Evolutionary conservation across 2,113 vertebrate species (phyloP).

Genomic region (Channa maculata): DNA sequence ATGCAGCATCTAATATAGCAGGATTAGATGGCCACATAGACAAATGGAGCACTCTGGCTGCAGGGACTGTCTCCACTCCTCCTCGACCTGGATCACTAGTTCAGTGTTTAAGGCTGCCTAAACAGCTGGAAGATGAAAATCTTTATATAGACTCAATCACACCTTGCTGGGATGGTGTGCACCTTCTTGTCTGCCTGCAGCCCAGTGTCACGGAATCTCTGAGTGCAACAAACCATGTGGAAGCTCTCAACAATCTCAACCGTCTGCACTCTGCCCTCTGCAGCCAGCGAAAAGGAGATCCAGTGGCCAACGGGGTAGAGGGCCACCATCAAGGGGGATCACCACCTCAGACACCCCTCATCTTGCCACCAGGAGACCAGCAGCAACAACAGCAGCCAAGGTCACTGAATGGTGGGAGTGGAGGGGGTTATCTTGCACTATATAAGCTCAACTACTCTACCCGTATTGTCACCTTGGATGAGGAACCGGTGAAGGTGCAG

Average conservation of each 20-base stretch:
- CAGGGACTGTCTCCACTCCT: slow-evolving; percentile 46
- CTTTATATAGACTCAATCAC: slow-evolving; percentile 96
- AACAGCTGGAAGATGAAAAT: slow-evolving; percentile 96
- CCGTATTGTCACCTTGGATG: slow-evolving; percentile 95
- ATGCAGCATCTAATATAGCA: slow-evolving; percentile 89
- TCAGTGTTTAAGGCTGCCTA: slow-evolving; percentile 95
- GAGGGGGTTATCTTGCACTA: slow-evolving; percentile 94
- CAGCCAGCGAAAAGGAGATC: slow-evolving; percentile 90
- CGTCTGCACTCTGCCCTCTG: slow-evolving; percentile 98
- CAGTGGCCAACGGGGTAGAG: slow-evolving; percentile 92
- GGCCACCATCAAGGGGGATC: slow-evolving; percentile 78
- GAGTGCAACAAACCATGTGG: slow-evolving; percentile 98
- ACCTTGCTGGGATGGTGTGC: slow-evolving; percentile 95
- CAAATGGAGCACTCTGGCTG: slow-evolving; percentile 93
- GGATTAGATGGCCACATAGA: slow-evolving; percentile 89
- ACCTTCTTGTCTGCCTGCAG: slow-evolving; percentile 93
- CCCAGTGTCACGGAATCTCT: slow-evolving; percentile 91
- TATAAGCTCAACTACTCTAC: slow-evolving; percentile 99
- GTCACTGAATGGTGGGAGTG: slow-evolving; percentile 60
- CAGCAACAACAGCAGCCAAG: slow-evolving; percentile 79
- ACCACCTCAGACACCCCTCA: slow-evolving; percentile 89
- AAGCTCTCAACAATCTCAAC: slow-evolving; percentile 99
- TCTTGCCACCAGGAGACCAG: slow-evolving; percentile 90
- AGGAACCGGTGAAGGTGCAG: slow-evolving; percentile 95
- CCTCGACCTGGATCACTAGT: slow-evolving; percentile 96